Evolutionary conservation across 1,140 invertebrate species (phyloP), one percentile per base, ranked within the genome.

Genomic region (Brachionus paranguensis): DNA sequence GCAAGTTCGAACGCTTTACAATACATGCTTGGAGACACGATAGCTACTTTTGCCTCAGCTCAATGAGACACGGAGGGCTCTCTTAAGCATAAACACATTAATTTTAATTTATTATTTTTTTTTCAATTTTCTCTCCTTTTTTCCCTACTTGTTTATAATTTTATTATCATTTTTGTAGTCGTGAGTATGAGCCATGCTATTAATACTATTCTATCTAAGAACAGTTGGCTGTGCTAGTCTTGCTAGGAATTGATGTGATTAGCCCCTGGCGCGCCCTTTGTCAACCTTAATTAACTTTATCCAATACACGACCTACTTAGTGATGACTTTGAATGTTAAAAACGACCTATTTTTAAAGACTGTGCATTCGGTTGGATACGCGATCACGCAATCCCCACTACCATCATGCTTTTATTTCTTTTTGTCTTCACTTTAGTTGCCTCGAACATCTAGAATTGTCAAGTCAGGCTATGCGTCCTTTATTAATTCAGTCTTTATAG

Each of bases 161-260:
- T 72, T 72, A 72, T 72, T 72, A 72, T 72, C 68, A 72, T 72
- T 72, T 72, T 72, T 72, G 37, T 70, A 72, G 33, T 43, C 68
- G 68, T 72, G 68, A 72, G 68, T 72, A 41, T 72, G 68, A 72
- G 68, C n/a, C 41, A n/a, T 41, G 37, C 37, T 12, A 72, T 20
- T 17, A 41, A 72, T 72, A 8, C 53, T 24, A 60, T 60, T 60
- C 53, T 60, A 24, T 20, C 27, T 60, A 20, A 60, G 20, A 60
- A 60, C 20, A 60, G 17, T 60, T 60, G 8, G 5, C 10, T 60
- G n/a, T 20, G 20, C 53, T 7, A 20, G n/a, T 60, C 10, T 27
- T 0, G 20, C 53, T 60, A 60, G 53, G 53, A 60, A 24, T n/a
- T 60, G 0, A 10, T 60, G 53, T 20, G 20, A 10, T 60, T 20